A percentile compares a stretch with the other conserved stretches of the same genome.
phyloP scores from a whole-genome alignment of 1,140 invertebrate species.

The Drosophila nebulosa region DNA sequence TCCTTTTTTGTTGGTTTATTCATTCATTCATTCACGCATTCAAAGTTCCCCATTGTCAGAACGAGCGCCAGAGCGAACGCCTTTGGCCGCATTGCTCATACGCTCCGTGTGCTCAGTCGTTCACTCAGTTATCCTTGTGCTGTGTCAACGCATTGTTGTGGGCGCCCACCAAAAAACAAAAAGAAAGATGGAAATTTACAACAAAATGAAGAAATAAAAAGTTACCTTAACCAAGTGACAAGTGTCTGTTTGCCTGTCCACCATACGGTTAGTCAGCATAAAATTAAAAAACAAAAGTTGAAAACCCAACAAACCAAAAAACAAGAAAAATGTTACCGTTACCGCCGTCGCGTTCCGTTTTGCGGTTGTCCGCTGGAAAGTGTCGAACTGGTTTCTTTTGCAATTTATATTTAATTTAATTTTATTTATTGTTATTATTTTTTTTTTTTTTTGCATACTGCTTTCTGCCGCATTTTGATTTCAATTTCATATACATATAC shows the following conservation, averaged over 20 bases:
- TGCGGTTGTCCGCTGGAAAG: slow-evolving; percentile 7
- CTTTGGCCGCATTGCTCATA: slow-evolving; percentile 68
- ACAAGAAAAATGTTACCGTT: background rate
- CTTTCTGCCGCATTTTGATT: slow-evolving; percentile 46
- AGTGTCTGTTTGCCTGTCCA: slow-evolving; percentile 3
- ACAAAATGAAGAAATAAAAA: background rate
- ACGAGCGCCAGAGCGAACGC: slow-evolving; percentile 42
- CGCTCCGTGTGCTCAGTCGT: slow-evolving; percentile 64
- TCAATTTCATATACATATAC: slow-evolving; percentile 43
- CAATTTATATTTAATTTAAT: slow-evolving; percentile 20
- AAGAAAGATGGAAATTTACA: background rate
- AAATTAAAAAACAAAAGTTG: background rate
- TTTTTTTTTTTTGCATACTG: slow-evolving; percentile 22
- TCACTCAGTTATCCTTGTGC: slow-evolving; percentile 70
- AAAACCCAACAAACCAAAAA: background rate
- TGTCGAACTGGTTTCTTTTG: slow-evolving; percentile 17
- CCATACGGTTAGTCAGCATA: slow-evolving; percentile 49
- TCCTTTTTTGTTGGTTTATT: slow-evolving; percentile 59
- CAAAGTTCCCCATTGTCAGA: slow-evolving; percentile 29
- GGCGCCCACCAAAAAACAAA: slow-evolving; percentile 12
- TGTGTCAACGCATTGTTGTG: slow-evolving; percentile 72
- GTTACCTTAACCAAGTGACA: background rate
- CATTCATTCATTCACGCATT: slow-evolving; percentile 42
- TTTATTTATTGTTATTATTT: slow-evolving; percentile 20
- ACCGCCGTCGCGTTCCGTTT: slow-evolving; percentile 8